Evolutionary conservation across 2,888 invertebrate genomes (phyloP).

Genomic region (Auanema sp.): DNA sequence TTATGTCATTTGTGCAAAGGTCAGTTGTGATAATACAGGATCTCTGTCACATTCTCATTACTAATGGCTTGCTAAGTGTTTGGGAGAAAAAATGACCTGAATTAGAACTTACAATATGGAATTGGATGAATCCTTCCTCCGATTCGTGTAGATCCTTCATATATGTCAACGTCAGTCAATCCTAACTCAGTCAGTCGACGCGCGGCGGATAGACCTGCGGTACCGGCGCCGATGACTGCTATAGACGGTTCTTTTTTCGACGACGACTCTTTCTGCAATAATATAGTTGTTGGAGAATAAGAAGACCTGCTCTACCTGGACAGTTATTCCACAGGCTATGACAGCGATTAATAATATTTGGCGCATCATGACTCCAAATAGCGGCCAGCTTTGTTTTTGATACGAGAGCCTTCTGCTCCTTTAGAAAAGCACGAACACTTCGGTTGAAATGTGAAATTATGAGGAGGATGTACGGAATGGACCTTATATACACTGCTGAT

Average conservation of each 20-base stretch:
- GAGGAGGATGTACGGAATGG: neutral
- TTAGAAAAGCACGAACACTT: neutral
- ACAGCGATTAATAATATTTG: slow-evolving; percentile 34
- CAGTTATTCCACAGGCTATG: slow-evolving; percentile 45
- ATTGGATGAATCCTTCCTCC: slow-evolving; percentile 52
- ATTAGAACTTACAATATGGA: slow-evolving; percentile 33
- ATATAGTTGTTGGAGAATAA: slow-evolving; percentile 3
- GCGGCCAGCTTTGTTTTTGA: slow-evolving; percentile 17
- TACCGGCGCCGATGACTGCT: slow-evolving; percentile 50
- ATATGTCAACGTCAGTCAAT: slow-evolving; percentile 41
- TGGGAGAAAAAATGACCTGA: neutral
- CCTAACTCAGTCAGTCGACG: slow-evolving; percentile 49
- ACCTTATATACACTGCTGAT: no score
- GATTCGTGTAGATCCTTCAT: slow-evolving; percentile 44
- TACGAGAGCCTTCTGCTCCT: slow-evolving; percentile 11
- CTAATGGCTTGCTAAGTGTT: neutral
- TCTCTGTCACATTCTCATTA: neutral
- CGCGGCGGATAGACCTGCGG: slow-evolving; percentile 47
- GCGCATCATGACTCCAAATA: slow-evolving; percentile 27
- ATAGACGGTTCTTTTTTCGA: slow-evolving; percentile 38
- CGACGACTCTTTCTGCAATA: slow-evolving; percentile 37
- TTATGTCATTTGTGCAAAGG: neutral
- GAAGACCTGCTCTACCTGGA: slow-evolving; percentile 24
- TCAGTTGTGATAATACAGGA: no score
- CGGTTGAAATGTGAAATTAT: neutral